phyloP scores from a whole-genome alignment of 92 coral and sea anemone genomes.

The Paramuricea clavata region DNA sequence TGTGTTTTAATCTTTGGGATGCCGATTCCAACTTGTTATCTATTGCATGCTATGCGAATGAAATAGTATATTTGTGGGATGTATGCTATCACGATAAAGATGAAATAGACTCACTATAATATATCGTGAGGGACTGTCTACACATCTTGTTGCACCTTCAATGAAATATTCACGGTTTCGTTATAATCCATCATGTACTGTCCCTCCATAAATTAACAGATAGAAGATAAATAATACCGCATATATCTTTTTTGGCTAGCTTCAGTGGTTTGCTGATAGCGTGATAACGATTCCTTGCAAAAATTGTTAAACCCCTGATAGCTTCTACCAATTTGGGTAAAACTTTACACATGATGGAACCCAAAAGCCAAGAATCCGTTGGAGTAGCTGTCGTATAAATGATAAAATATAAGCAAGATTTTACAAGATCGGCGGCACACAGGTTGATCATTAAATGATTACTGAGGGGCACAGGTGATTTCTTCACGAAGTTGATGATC shows the following conservation, averaged over 20 bases:
- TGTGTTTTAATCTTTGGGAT: neutral
- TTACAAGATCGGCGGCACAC: neutral
- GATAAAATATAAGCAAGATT: neutral
- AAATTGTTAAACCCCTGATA: neutral
- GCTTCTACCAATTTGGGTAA: neutral
- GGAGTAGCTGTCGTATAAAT: neutral
- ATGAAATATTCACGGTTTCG: neutral
- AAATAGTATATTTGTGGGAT: neutral
- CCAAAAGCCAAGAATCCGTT: neutral
- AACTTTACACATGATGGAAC: neutral
- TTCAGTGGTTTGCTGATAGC: neutral
- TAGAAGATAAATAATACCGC: neutral
- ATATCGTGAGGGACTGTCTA: neutral
- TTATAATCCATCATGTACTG: neutral
- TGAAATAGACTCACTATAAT: neutral
- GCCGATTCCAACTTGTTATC: neutral
- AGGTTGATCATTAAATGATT: slow-evolving; percentile 12
- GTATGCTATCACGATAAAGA: neutral
- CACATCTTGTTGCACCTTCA: neutral
- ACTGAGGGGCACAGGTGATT: neutral
- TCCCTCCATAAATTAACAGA: neutral
- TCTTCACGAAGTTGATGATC: neutral
- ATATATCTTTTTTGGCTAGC: neutral
- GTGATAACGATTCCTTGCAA: neutral
- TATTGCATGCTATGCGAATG: neutral